Percentiles rank a stretch among this genome's conserved stretches.
Conservation (phyloP, 2,797 vertebrate genomes). For the Nasua narica region DNA sequence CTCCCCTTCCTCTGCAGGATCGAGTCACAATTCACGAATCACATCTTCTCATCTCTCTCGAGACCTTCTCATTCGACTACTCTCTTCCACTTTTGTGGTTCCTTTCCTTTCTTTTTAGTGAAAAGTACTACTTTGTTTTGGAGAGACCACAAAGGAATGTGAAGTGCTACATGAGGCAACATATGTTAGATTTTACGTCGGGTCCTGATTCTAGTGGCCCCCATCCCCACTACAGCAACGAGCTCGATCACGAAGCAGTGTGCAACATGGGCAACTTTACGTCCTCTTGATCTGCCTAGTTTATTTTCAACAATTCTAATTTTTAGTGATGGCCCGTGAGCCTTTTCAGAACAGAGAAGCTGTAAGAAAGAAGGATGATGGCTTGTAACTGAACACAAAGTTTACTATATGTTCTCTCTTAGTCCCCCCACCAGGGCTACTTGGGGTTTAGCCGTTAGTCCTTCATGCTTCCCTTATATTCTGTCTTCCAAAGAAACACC, state of each 20-base stretch:
- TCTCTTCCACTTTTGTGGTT: background rate
- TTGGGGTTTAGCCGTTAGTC: rapidly evolving
- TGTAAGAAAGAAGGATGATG: too few relatives aligned
- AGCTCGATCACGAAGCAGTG: too few relatives aligned
- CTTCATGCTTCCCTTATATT: background rate
- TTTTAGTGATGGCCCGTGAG: background rate
- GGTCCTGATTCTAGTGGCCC: rapidly evolving
- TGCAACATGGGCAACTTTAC: rapidly evolving
- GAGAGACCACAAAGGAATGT: rapidly evolving
- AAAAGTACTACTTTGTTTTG: background rate
- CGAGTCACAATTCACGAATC: too few relatives aligned
- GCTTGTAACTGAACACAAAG: background rate
- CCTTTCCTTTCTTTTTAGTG: background rate
- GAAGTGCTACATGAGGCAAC: rapidly evolving
- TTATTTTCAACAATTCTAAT: background rate
- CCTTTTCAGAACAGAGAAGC: background rate
- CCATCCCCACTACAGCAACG: background rate
- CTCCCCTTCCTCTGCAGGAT: background rate
- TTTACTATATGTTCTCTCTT: background rate
- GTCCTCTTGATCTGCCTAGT: background rate
- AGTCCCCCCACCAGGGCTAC: rapidly evolving
- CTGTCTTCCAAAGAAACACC: background rate
- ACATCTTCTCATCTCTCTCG: background rate
- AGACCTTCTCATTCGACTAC: too few relatives aligned
- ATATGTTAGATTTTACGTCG: rapidly evolving